Evolutionary conservation across 1,140 invertebrate genomes (phyloP).

Genomic region (Harlomillsia oculata): DNA sequence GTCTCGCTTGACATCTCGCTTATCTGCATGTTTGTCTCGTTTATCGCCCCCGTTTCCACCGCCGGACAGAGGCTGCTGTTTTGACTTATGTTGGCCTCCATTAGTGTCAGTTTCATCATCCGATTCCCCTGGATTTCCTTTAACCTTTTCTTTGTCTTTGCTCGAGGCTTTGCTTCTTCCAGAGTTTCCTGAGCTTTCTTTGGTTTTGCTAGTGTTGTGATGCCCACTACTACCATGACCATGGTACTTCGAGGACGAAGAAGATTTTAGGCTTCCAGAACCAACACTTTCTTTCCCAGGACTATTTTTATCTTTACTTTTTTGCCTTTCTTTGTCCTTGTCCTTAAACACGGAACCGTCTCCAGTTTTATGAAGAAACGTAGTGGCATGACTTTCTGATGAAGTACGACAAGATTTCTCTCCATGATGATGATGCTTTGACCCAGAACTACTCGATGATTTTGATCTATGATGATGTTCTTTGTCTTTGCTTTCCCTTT

Average conservation of each 20-base stretch:
- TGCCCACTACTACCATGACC: conserved; percentile 12
- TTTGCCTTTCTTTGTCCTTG: conserved; percentile 13
- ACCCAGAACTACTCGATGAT: conserved; percentile 15
- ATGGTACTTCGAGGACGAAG: conserved; percentile 16
- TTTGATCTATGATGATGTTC: conserved; percentile 32
- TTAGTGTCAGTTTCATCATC: conserved; percentile 32
- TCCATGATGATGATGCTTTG: conserved; percentile 27
- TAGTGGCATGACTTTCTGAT: background rate
- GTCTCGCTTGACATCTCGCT: conserved; percentile 26
- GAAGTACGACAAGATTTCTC: conserved; percentile 8
- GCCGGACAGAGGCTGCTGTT: conserved; percentile 20
- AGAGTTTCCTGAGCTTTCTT: conserved; percentile 17
- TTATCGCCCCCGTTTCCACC: conserved; percentile 5
- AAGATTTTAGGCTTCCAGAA: conserved; percentile 12
- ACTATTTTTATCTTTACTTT: conserved; percentile 20
- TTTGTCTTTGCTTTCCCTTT: conserved; percentile 13
- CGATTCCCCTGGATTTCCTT: conserved; percentile 40
- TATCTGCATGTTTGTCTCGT: conserved; percentile 31
- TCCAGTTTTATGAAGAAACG: conserved; percentile 2
- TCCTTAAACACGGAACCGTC: background rate
- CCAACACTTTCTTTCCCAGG: conserved; percentile 18
- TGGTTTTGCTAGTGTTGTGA: conserved; percentile 11
- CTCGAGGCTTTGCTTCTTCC: conserved; percentile 28
- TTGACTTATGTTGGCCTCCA: conserved; percentile 21
- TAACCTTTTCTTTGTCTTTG: conserved; percentile 32